phyloP scores from a whole-genome alignment of 2,797 vertebrate species.

The Gymnoscopelus microlampas region DNA sequence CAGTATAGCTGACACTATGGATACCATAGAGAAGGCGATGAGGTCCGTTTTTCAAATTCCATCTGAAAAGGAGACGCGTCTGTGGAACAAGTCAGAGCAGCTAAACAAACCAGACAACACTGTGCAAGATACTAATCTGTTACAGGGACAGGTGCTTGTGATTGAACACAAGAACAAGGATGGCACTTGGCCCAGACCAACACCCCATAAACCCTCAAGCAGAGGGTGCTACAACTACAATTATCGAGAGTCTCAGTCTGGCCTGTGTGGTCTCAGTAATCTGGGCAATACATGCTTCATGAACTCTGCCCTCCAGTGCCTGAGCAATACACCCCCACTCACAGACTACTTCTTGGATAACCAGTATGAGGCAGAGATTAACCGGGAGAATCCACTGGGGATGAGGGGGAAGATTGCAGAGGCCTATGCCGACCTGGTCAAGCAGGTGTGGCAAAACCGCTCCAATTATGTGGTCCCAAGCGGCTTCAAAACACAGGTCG shows the following conservation, averaged over 20 bases:
- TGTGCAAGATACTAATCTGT: constrained; percentile 95
- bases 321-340: constrained; percentile 93
- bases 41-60: constrained; percentile 91
- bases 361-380: constrained; percentile 94
- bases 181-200: constrained; percentile 94
- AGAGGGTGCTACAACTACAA: constrained; percentile 92
- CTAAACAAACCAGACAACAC: constrained; percentile 95
- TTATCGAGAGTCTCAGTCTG: constrained; percentile 93
- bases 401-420: constrained; percentile 98
- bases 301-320: constrained; percentile 97
- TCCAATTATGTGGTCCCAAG: constrained; percentile 92
- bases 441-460: constrained; percentile 96
- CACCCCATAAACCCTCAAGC: constrained; percentile 85
- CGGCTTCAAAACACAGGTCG: constrained; percentile 96
- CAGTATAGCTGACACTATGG: constrained; percentile 96
- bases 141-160: constrained; percentile 96
- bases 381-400: constrained; percentile 93
- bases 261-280: constrained; percentile 96
- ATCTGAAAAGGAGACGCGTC: constrained; percentile 89
- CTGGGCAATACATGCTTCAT: constrained; percentile 98
- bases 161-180: constrained; percentile 97
- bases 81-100: constrained; percentile 97
- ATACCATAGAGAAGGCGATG: constrained; percentile 96
- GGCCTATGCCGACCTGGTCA: constrained; percentile 94
- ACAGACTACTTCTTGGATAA: constrained; percentile 96